Percentiles rank a stretch among this genome's conserved stretches.
Evolutionary conservation across 1,140 invertebrate species (phyloP).

Genomic region (Nymphalis io): DNA sequence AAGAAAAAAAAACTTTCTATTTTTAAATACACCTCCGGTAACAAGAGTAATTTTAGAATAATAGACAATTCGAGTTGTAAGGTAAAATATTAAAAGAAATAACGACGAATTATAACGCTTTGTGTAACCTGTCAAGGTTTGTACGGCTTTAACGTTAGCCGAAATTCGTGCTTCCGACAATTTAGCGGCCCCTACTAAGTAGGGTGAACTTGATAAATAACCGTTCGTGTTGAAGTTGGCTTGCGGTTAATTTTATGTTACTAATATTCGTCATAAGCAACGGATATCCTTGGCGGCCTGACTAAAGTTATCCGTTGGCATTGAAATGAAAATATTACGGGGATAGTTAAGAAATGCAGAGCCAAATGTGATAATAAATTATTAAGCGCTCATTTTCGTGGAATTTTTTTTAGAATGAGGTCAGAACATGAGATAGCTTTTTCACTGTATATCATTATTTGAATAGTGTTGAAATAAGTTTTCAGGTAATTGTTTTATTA

Average conservation of each 20-base stretch:
- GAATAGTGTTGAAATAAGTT: too few species aligned
- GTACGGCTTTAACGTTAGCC: slow-evolving; percentile 40
- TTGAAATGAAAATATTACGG: slow-evolving; percentile 29
- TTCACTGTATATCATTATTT: too few species aligned
- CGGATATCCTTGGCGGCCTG: slow-evolving; percentile 45
- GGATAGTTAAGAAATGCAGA: slow-evolving; percentile 8
- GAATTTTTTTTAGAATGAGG: slow-evolving; percentile 2
- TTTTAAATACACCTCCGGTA: too few species aligned
- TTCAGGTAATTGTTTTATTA: too few species aligned
- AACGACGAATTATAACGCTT: not conserved
- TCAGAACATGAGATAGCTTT: not conserved
- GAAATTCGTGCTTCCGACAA: slow-evolving; percentile 47
- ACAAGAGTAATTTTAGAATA: too few species aligned
- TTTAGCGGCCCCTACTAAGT: slow-evolving; percentile 43
- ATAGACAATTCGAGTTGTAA: not conserved
- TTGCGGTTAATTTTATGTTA: slow-evolving; percentile 31
- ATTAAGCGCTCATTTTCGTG: not conserved
- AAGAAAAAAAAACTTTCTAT: too few species aligned
- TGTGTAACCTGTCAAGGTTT: slow-evolving; percentile 20
- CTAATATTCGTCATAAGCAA: slow-evolving; percentile 38
- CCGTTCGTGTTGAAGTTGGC: slow-evolving; percentile 39
- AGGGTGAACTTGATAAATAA: slow-evolving; percentile 46
- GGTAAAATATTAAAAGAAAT: not conserved
- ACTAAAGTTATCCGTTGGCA: slow-evolving; percentile 50
- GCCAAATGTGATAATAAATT: slow-evolving; percentile 25